Conservation (phyloP, 2,888 invertebrate genomes). For the Orchesellides sinensis region DNA sequence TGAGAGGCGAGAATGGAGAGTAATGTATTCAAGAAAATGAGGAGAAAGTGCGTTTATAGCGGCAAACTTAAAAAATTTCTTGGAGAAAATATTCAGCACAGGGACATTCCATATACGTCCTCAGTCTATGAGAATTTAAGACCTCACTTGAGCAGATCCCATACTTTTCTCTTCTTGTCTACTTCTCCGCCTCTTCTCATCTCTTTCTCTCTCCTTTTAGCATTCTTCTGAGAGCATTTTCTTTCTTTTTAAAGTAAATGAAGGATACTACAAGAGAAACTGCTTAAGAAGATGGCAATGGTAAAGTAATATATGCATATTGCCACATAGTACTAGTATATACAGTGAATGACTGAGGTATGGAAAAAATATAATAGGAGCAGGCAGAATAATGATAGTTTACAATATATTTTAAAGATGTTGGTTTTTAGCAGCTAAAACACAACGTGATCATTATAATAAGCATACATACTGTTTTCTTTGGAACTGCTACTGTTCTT, state of each 20-base stretch:
- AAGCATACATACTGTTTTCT: background rate
- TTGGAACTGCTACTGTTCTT: slow-evolving; percentile 2
- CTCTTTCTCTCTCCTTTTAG: background rate
- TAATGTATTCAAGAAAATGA: slow-evolving; percentile 38
- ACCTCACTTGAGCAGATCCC: slow-evolving; percentile 41
- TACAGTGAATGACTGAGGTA: slow-evolving; percentile 26
- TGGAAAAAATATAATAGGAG: slow-evolving; percentile 3
- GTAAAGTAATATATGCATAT: slow-evolving; percentile 41
- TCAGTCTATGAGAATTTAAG: slow-evolving; percentile 29
- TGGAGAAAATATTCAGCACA: slow-evolving; percentile 26
- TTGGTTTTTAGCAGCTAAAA: slow-evolving; percentile 19
- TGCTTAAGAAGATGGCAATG: slow-evolving; percentile 38
- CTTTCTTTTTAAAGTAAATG: slow-evolving; percentile 39
- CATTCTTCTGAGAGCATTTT: background rate
- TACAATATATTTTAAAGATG: slow-evolving; percentile 32
- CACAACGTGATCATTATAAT: slow-evolving; percentile 24
- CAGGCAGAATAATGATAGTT: slow-evolving; percentile 31
- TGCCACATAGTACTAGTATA: slow-evolving; percentile 39
- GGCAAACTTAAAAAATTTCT: slow-evolving; percentile 14
- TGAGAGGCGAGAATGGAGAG: background rate
- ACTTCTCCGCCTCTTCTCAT: slow-evolving; percentile 23
- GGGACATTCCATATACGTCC: slow-evolving; percentile 26
- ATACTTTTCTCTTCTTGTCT: slow-evolving; percentile 24
- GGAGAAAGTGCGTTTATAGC: slow-evolving; percentile 43
- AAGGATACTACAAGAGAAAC: slow-evolving; percentile 37